Conservation (phyloP, 2,113 vertebrate species). For the Serinus canaria region DNA sequence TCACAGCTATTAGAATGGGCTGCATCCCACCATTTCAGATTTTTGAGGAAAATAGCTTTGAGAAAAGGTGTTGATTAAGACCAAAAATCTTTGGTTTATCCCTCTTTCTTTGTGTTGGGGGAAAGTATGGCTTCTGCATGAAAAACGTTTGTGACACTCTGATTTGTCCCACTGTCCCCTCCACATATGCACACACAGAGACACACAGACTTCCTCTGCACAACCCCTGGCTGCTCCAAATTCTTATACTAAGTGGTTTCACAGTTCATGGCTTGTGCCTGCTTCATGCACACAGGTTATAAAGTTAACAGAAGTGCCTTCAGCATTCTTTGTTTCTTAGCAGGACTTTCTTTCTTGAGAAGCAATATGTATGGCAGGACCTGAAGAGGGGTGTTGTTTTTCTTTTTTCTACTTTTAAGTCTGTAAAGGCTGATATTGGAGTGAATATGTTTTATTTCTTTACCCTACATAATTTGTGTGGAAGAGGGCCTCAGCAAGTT, state of each 20-base stretch:
- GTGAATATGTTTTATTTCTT: neutral
- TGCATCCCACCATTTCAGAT: neutral
- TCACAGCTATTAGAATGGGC: neutral
- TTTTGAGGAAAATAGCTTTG: neutral
- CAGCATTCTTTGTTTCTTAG: neutral
- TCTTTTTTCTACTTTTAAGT: neutral
- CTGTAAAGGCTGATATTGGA: neutral
- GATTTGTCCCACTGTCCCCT: neutral
- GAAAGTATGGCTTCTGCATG: neutral
- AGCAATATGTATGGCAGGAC: neutral
- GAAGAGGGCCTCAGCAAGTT: neutral
- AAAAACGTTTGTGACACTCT: neutral
- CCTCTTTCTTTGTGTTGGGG: neutral
- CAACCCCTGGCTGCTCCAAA: neutral
- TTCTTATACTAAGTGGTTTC: neutral
- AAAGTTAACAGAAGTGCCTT: neutral
- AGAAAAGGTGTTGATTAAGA: neutral
- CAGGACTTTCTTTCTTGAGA: neutral
- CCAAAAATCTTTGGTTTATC: neutral
- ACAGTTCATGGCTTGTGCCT: neutral
- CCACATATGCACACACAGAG: fast-evolving
- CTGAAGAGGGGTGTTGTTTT: fast-evolving
- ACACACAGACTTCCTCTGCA: too few relatives aligned
- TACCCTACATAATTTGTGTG: neutral
- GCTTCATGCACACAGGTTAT: neutral